Evolutionary conservation across 92 coral and sea anemone genomes (phyloP), one percentile per base, ranked within the genome.

Genomic region (Micromussa lordhowensis): DNA sequence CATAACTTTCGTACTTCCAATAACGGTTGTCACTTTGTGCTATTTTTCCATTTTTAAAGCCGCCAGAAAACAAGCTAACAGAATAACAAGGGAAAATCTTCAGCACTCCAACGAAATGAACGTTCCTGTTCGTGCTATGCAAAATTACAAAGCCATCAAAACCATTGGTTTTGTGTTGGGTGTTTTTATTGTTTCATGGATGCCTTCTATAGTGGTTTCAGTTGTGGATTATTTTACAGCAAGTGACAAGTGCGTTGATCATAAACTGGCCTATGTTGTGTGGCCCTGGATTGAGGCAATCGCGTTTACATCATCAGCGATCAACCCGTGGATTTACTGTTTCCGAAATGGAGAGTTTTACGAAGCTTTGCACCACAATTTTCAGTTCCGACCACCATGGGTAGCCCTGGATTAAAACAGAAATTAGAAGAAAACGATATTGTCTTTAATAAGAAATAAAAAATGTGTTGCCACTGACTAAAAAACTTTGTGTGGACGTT

Each of bases 31-130:
- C 26, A 51, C 48, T 4, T 68, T 82, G 26, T 82, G 86, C 29
- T 82, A 82, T 69, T 24, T 21, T 26, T 68, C 26, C 76, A 82
- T 82, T 82, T 82, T 82, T 35, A 82, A 68, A 49, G 63, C 57
- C 3, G 44, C 77, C 2, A 48, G 86, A 49, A 68, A 31, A 24
- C 75, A 66, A 68, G 6, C 53, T n/a, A 26, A 17, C 3, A 63
- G 58, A 81, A 81, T 81, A 36, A 28, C 18, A 38, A n/a, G 32
- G 24, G 48, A 71, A 22, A 18, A 28, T 17, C 38, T 3, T 72
- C 40, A 58, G 24, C n/a, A 81, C 30, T 35, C 22, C 30, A 15
- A 71, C 14, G 59, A 81, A 15, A 16, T 6, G 8, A 55, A 29
- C 3, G 2, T 2, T 21, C 5, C 35, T 5, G 14, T 22, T 16